Base-by-base conservation (phyloP, 2,888 invertebrate genomes). In the Junonia oenone region DNA sequence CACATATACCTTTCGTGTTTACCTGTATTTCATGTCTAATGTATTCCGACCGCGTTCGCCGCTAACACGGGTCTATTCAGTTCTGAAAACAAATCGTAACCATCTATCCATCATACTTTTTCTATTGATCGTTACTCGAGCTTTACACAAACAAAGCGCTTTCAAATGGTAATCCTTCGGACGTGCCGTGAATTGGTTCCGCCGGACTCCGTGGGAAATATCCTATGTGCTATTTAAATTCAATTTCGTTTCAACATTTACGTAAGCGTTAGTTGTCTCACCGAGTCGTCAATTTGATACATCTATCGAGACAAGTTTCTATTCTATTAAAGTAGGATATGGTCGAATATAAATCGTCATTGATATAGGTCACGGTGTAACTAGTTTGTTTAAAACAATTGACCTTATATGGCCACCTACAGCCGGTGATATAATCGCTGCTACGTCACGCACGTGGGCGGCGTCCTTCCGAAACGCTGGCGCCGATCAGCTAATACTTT, bases 351-450 rank as follows among this genome's bases (percentile, higher is more conserved):
- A 57, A 51, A 56, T 43, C 19, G 40, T 47, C 19, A 43, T 56
- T 59, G 53, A 68, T 63, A 61, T 68, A 61, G 66, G 66, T 69
- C 64, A 65, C 64, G 60, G 63, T 61, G 59, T 64, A 63, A 60
- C 56, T 59, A 59, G 58, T 63, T 66, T 67, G 61, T 78, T 82
- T 79, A 76, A 72, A 81, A 81, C 83, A 87, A 70, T 88, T 86
- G 85, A 83, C 87, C 87, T 88, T 87, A 86, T 88, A 88, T 78
- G 87, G 88, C 85, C 83, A 83, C 88, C 87, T 87, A 88, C 88
- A 82, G 78, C 73, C 78, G 83, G 82, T 86, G 87, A 87, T 86
- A 86, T 86, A 88, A 87, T 83, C 83, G 65, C 64, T 80, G 79
- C 78, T 80, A 81, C 69, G 66, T 66, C 63, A 63, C 56, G 67